These are phyloP conservation scores for Drosophila pruinosa DNA, from an alignment of 1,140 invertebrate genomes.

Conservation along the genomic window DNA sequence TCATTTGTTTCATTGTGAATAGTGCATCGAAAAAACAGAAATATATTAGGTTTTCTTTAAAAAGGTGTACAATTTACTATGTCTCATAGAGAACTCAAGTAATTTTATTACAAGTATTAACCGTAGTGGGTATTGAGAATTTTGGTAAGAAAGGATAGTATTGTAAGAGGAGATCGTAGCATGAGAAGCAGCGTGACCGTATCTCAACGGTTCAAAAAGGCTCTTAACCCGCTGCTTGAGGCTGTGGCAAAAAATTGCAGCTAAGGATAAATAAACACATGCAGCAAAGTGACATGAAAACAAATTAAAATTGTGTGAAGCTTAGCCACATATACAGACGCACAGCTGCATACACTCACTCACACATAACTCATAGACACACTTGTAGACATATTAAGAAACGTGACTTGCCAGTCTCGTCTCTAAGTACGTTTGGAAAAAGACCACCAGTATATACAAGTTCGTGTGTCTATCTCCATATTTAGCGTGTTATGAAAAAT, in stretches of 20 bases:
- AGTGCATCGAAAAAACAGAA: no score
- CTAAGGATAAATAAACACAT: constrained; percentile 24
- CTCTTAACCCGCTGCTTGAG: constrained; percentile 67
- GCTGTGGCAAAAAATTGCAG: constrained; percentile 54
- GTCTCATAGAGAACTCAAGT: constrained; percentile 1
- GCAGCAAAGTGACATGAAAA: constrained; percentile 53
- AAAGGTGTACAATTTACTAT: constrained; percentile 3
- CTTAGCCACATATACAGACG: constrained; percentile 32
- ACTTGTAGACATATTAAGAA: constrained; percentile 69
- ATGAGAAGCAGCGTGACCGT: constrained; percentile 39
- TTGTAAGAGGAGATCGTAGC: not conserved
- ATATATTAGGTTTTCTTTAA: no score
- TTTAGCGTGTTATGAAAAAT: constrained; percentile 80
- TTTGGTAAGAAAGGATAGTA: not conserved
- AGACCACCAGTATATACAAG: not conserved
- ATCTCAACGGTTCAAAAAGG: constrained; percentile 55
- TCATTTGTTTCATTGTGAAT: no score
- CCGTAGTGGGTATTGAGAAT: no score
- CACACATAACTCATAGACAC: constrained; percentile 14
- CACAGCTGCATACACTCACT: not conserved
- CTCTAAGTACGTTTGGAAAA: constrained; percentile 21
- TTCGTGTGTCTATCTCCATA: constrained; percentile 29
- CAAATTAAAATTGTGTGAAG: constrained; percentile 78
- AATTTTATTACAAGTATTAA: no score
- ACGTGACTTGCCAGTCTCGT: constrained; percentile 61